phyloP scores from a whole-genome alignment of 2,113 vertebrate species.

The Picathartes gymnocephalus region DNA sequence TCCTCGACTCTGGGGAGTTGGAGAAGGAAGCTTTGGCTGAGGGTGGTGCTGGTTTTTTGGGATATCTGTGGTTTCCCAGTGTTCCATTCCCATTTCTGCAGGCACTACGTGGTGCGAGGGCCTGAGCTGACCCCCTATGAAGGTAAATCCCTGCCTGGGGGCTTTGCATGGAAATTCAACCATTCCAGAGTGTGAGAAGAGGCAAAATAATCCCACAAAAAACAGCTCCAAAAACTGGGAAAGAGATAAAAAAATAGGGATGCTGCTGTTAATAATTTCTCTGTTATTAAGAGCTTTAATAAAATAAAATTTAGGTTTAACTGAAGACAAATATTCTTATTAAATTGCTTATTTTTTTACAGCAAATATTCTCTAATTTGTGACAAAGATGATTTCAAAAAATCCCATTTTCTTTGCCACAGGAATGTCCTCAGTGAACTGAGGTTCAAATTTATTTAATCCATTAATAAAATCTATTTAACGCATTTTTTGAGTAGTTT shows the following conservation, averaged over 20 bases:
- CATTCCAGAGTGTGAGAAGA: background rate
- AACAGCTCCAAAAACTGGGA: background rate
- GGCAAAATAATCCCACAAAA: background rate
- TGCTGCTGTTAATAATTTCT: background rate
- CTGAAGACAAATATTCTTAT: too few species aligned
- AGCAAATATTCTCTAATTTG: too few species aligned
- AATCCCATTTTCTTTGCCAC: too few species aligned
- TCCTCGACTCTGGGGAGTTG: background rate
- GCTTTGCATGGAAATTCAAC: background rate
- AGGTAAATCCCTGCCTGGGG: conserved; percentile 72
- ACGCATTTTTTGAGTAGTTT: too few species aligned
- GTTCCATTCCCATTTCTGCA: conserved; percentile 27
- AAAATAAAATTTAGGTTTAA: too few species aligned
- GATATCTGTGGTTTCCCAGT: background rate
- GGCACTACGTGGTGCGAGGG: conserved; percentile 96
- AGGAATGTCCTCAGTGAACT: too few species aligned
- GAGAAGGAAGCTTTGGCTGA: background rate
- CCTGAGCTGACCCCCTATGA: conserved; percentile 97
- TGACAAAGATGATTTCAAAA: too few species aligned
- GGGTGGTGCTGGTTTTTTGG: background rate
- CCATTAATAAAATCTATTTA: too few species aligned
- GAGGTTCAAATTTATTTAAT: too few species aligned
- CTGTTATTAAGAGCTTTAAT: too few species aligned
- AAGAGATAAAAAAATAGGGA: too few species aligned
- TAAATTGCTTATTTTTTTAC: too few species aligned